phyloP scores from a whole-genome alignment of 2,113 vertebrate genomes.

The Junco hyemalis region DNA sequence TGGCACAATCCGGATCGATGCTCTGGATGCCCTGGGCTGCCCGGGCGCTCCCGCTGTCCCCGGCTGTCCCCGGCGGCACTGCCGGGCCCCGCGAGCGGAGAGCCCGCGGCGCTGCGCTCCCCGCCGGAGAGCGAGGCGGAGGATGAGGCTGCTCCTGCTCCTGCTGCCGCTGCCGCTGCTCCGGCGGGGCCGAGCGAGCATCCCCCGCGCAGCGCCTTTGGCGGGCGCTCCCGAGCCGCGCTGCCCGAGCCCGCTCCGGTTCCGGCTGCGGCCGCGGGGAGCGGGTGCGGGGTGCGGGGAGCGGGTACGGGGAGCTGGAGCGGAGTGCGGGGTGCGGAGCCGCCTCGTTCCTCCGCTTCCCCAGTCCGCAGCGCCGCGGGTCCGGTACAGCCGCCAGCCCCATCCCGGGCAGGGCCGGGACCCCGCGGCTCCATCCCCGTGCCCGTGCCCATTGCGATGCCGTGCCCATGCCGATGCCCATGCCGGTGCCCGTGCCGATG shows the following conservation, averaged over 20 bases:
- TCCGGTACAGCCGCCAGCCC: too few species aligned
- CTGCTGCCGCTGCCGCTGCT: background rate
- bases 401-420: too few species aligned
- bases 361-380: too few species aligned
- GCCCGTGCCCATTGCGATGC: too few species aligned
- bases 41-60: background rate
- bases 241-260: background rate
- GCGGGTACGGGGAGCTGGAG: too few species aligned
- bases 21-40: accelerated
- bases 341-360: too few species aligned
- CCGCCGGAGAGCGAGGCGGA: background rate
- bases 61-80: background rate
- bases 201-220: background rate
- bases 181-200: background rate
- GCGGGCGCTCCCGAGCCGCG: background rate
- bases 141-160: background rate
- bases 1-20: background rate
- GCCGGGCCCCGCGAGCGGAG: background rate
- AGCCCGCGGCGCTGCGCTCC: background rate
- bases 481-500: too few species aligned
- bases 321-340: too few species aligned
- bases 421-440: too few species aligned
- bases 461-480: too few species aligned
- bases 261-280: too few species aligned
- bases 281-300: too few species aligned